A percentile compares a stretch with the other conserved stretches of the same genome.
Conservation (phyloP, 2,113 vertebrate genomes). For the Anarrhichthys ocellatus region DNA sequence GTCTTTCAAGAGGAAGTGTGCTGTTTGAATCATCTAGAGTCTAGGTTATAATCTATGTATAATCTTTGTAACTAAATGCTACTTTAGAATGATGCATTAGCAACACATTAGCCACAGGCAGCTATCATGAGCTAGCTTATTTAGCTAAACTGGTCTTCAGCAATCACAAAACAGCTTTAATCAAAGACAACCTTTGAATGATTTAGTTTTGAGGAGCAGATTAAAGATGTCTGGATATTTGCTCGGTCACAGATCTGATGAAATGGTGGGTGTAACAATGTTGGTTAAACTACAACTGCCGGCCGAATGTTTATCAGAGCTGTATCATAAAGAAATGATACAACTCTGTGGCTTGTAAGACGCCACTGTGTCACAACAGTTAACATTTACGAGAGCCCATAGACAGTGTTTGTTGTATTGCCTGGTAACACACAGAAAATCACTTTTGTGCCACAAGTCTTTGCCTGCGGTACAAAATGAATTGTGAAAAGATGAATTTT, state of each 20-base stretch:
- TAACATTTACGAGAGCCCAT: neutral
- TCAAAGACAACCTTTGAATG: neutral
- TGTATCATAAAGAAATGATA: neutral
- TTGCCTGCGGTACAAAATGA: neutral
- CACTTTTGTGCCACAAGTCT: too few relatives aligned
- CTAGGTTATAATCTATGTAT: neutral
- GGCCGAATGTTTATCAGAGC: neutral
- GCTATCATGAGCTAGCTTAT: neutral
- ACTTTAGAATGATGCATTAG: neutral
- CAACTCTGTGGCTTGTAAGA: neutral
- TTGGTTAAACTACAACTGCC: neutral
- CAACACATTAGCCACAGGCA: neutral
- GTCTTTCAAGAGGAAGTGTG: neutral
- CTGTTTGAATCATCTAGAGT: neutral
- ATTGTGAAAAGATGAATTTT: neutral
- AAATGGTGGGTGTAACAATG: neutral
- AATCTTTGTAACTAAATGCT: neutral
- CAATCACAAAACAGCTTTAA: neutral
- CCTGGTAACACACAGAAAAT: neutral
- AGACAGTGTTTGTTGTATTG: neutral
- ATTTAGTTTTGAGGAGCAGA: neutral
- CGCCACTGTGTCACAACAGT: slow-evolving; percentile 4
- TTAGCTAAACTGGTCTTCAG: neutral
- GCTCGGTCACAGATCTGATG: neutral
- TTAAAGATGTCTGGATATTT: neutral